Conservation (phyloP, 2,113 vertebrate species). For the Neotoma lepida region DNA sequence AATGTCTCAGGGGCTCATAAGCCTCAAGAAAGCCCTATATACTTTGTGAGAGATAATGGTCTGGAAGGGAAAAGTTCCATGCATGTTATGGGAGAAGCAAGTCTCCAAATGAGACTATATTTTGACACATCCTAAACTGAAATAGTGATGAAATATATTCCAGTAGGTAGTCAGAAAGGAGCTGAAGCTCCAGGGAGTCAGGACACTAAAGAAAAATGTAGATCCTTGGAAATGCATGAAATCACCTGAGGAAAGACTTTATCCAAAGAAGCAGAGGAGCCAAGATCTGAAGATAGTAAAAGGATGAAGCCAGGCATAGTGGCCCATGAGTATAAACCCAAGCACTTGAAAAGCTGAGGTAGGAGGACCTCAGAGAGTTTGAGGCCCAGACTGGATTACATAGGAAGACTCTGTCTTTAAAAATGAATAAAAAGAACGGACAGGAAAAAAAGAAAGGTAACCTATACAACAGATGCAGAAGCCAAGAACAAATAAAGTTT, state of each 20-base stretch:
- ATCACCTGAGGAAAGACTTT: not conserved
- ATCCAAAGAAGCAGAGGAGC: not conserved
- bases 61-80: not conserved
- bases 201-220: constrained; percentile 36
- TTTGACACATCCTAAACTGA: constrained; percentile 34
- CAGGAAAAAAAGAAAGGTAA: not conserved
- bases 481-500: not conserved
- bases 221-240: constrained; percentile 25
- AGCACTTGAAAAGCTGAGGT: not conserved
- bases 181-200: constrained; percentile 14
- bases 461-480: not conserved
- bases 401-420: not conserved
- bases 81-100: not conserved
- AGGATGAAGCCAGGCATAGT: not conserved
- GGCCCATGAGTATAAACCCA: not conserved
- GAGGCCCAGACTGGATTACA: not conserved
- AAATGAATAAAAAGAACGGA: not conserved
- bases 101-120: not conserved
- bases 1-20: constrained; percentile 16
- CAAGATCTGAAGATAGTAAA: constrained; percentile 16
- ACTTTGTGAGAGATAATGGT: not conserved
- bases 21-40: constrained; percentile 1
- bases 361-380: not conserved
- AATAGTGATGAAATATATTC: constrained; percentile 23
- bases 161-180: constrained; percentile 13